A percentile compares a stretch with the other conserved stretches of the same genome.
phyloP scores from a whole-genome alignment of 2,113 vertebrate species.

The Bagarius yarrelli region DNA sequence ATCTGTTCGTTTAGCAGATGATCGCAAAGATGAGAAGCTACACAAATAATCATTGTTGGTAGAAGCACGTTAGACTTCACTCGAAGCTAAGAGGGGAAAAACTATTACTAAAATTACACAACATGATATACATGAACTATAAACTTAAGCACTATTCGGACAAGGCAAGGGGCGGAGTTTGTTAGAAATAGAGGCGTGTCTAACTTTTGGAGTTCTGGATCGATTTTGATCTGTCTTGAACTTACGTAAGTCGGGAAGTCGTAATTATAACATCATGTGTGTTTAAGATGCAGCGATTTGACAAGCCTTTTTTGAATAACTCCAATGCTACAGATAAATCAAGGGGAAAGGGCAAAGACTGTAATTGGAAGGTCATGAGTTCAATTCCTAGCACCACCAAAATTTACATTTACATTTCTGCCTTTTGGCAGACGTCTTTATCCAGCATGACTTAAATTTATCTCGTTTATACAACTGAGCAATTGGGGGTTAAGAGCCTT shows the following conservation, averaged over 20 bases:
- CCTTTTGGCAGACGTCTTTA: too few relatives aligned
- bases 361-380: too few relatives aligned
- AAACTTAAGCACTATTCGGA: not conserved
- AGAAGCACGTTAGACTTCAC: not conserved
- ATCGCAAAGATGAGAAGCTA: not conserved
- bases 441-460: too few relatives aligned
- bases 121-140: not conserved
- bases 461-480: too few relatives aligned
- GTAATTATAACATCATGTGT: too few relatives aligned
- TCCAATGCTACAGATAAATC: too few relatives aligned
- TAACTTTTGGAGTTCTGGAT: not conserved
- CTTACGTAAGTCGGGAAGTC: not conserved
- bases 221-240: not conserved
- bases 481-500: too few relatives aligned
- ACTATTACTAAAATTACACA: not conserved
- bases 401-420: too few relatives aligned
- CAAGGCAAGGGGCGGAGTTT: not conserved
- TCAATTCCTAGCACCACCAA: too few relatives aligned
- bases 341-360: too few relatives aligned
- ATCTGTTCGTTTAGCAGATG: not conserved
- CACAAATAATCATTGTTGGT: not conserved
- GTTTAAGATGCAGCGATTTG: too few relatives aligned
- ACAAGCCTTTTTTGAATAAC: too few relatives aligned
- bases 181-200: not conserved
- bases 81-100: not conserved